Conservation (phyloP, 2,888 invertebrate genomes). For the Biston betularia region DNA sequence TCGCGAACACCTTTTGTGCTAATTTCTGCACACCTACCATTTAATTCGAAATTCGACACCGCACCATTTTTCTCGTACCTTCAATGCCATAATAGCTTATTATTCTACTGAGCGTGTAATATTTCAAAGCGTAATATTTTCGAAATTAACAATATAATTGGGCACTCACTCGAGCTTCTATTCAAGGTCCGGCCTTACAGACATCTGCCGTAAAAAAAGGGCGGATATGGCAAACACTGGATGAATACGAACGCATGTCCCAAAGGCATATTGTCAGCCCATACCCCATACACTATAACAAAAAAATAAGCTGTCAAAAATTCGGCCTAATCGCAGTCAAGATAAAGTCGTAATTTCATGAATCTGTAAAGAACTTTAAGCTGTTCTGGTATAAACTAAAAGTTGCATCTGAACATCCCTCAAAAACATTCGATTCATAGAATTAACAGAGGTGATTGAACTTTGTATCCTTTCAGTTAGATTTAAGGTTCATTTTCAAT, state of each 20-base stretch:
- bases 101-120: conserved; percentile 76
- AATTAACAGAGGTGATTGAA: conserved; percentile 31
- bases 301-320: conserved; percentile 36
- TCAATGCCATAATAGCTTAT: conserved; percentile 77
- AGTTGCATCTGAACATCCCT: conserved; percentile 84
- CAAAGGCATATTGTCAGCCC: conserved; percentile 61
- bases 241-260: conserved; percentile 78
- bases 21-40: conserved; percentile 47
- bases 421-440: conserved; percentile 67
- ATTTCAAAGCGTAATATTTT: conserved; percentile 83
- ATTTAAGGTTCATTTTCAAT: conserved; percentile 50
- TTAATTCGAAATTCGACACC: conserved; percentile 58
- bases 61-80: conserved; percentile 29
- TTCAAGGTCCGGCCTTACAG: conserved; percentile 70
- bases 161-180: conserved; percentile 73
- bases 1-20: conserved; percentile 45
- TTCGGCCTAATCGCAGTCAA: conserved; percentile 23
- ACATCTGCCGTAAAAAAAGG: conserved; percentile 84
- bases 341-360: conserved; percentile 49
- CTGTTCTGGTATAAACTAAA: conserved; percentile 46
- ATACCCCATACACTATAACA: conserved; percentile 39
- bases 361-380: conserved; percentile 41
- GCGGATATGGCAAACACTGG: conserved; percentile 82
- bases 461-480: conserved; percentile 40
- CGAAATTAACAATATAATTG: conserved; percentile 86